Percentiles rank a stretch among this genome's conserved stretches.
Conservation (phyloP, 2,113 vertebrate species). For the Ceuthmochares aereus region DNA sequence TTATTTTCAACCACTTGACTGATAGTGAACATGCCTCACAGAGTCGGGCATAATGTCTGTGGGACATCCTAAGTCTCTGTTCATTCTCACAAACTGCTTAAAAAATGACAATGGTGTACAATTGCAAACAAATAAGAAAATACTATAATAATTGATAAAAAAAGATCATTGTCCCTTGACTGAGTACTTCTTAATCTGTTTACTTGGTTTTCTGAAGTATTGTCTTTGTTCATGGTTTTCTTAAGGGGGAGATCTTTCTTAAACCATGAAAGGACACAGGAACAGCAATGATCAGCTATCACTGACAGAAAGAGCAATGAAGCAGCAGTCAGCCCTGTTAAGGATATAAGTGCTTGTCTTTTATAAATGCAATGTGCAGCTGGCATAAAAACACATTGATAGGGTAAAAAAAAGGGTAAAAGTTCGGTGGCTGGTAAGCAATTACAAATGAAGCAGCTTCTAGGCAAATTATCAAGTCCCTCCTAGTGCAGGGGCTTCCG, state of each 20-base stretch:
- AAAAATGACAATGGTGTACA: neutral
- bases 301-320: neutral
- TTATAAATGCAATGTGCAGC: neutral
- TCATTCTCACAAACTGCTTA: neutral
- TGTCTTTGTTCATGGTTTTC: neutral
- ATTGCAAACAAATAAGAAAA: slow-evolving; percentile 15
- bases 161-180: neutral
- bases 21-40: neutral
- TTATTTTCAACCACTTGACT: neutral
- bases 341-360: neutral
- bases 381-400: neutral
- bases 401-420: neutral
- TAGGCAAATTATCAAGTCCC: neutral
- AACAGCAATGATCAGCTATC: neutral
- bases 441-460: neutral
- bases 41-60: neutral
- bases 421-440: neutral
- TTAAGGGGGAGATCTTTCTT: neutral
- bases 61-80: neutral
- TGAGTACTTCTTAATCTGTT: neutral
- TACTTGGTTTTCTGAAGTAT: neutral
- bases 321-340: neutral
- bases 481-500: neutral
- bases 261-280: neutral
- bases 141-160: slow-evolving; percentile 5